A percentile compares a stretch with the other conserved stretches of the same genome.
These are phyloP conservation scores for Hypocryptadius cinnamomeus DNA, from an alignment of 2,113 vertebrate species.

Conservation along the genomic window DNA sequence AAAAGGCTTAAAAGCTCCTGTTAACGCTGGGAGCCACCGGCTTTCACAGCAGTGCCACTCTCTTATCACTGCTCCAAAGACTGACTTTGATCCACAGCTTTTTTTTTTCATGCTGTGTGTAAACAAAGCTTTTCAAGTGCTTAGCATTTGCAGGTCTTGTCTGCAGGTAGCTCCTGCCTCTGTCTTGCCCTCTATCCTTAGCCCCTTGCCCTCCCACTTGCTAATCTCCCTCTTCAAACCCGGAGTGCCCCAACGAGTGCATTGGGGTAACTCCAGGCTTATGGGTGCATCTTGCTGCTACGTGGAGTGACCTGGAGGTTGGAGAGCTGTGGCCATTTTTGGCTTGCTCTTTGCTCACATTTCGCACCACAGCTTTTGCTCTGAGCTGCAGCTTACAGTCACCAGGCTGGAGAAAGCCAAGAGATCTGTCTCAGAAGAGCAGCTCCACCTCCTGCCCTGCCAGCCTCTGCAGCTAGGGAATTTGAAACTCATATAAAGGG, in stretches of 20 bases:
- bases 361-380: not conserved
- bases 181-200: not conserved
- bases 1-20: not conserved
- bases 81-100: not conserved
- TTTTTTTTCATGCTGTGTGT: not conserved
- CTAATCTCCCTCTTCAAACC: not conserved
- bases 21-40: not conserved
- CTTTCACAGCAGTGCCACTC: not conserved
- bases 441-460: not conserved
- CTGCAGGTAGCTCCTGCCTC: not conserved
- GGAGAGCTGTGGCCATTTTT: not conserved
- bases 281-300: not conserved
- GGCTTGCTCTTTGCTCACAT: not conserved
- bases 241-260: fast-evolving
- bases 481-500: slow-evolving; percentile 32
- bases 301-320: not conserved
- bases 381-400: not conserved
- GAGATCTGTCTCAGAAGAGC: slow-evolving; percentile 3
- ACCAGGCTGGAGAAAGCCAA: not conserved
- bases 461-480: not conserved
- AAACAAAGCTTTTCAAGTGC: not conserved
- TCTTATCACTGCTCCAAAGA: not conserved
- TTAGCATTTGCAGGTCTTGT: not conserved
- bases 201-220: not conserved
- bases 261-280: not conserved